Percentiles rank a stretch among this genome's conserved stretches.
phyloP scores from a whole-genome alignment of 2,113 vertebrate genomes.

The Phrynocephalus versicolor region DNA sequence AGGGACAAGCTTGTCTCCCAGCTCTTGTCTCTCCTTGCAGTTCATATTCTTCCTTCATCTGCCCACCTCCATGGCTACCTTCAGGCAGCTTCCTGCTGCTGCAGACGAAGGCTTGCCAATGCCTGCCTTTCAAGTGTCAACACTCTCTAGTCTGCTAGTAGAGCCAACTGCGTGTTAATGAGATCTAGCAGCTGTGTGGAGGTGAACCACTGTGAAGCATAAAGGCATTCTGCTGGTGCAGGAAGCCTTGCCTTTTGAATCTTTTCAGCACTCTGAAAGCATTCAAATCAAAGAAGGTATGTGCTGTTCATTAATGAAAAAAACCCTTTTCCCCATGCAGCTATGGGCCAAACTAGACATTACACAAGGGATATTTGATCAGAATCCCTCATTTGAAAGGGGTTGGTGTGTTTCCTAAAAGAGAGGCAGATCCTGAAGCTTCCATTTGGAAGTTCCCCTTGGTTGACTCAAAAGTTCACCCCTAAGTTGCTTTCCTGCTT shows the following conservation, averaged over 20 bases:
- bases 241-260: slow-evolving; percentile 83
- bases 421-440: background rate
- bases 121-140: slow-evolving; percentile 86
- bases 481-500: background rate
- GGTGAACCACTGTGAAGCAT: slow-evolving; percentile 80
- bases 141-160: slow-evolving; percentile 76
- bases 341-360: slow-evolving; percentile 25
- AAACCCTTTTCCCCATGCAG: slow-evolving; percentile 77
- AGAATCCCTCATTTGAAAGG: background rate
- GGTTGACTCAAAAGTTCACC: too few species aligned
- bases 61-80: slow-evolving; percentile 78
- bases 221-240: slow-evolving; percentile 83
- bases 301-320: slow-evolving; percentile 83
- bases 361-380: background rate
- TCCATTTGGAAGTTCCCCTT: background rate
- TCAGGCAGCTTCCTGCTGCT: slow-evolving; percentile 83
- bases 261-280: slow-evolving; percentile 81
- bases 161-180: slow-evolving; percentile 85
- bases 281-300: slow-evolving; percentile 81
- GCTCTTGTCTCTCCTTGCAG: background rate
- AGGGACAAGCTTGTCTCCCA: background rate
- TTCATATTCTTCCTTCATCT: background rate
- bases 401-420: too few species aligned
- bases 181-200: slow-evolving; percentile 85
- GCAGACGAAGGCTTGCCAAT: slow-evolving; percentile 81